These are phyloP conservation scores for Mormyrops attenuatus DNA, from an alignment of 2,797 vertebrate species.

Conservation along the genomic window DNA sequence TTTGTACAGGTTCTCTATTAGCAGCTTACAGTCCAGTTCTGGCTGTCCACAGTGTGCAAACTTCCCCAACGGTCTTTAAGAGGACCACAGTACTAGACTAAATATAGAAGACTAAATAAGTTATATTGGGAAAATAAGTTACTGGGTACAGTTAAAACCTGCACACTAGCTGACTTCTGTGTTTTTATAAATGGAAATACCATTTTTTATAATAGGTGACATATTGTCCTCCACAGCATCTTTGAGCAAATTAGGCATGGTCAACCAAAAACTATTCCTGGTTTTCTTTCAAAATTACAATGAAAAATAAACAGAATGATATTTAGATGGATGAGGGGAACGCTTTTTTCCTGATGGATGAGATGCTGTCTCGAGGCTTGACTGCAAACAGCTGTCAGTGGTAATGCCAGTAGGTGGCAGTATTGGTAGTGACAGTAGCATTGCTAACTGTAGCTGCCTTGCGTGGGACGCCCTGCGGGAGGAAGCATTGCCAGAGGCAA, in stretches of 20 bases:
- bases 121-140: neutral
- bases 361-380: neutral
- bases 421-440: neutral
- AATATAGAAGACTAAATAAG: constrained; percentile 46
- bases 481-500: neutral
- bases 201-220: constrained; percentile 78
- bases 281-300: neutral
- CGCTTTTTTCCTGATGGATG: neutral
- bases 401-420: neutral
- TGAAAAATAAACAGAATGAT: neutral
- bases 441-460: neutral
- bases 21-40: neutral
- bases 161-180: neutral
- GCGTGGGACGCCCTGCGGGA: neutral
- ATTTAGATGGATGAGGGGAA: neutral
- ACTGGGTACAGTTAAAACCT: neutral
- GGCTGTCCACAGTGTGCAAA: neutral
- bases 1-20: neutral
- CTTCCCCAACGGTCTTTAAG: constrained; percentile 58
- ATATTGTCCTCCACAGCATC: constrained; percentile 68
- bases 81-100: constrained; percentile 73
- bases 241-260: constrained; percentile 51
- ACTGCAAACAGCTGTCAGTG: neutral
- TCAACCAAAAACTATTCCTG: neutral
- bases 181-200: constrained; percentile 20